phyloP scores from a whole-genome alignment of 1,140 invertebrate species.

The Sarcophaga peregrina region DNA sequence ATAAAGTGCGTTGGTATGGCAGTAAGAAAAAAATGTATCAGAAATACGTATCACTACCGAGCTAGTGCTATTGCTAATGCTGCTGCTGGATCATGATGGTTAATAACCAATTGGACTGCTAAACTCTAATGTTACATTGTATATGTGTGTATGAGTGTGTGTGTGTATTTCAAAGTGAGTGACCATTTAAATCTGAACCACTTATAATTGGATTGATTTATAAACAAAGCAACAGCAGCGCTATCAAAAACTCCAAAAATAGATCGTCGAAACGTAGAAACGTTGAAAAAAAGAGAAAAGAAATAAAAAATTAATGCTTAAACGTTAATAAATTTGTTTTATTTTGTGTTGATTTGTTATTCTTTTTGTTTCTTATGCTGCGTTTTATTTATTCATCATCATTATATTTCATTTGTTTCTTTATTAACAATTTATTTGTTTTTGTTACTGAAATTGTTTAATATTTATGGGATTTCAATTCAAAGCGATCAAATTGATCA shows the following conservation, averaged over 20 bases:
- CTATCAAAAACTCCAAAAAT: not conserved
- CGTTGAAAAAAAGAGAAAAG: not conserved
- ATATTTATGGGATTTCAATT: slow-evolving; percentile 12
- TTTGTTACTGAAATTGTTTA: not conserved
- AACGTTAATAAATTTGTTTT: slow-evolving; percentile 20
- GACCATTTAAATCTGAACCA: not conserved
- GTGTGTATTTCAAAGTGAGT: no score
- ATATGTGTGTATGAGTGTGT: not conserved
- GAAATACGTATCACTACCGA: no score
- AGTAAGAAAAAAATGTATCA: no score
- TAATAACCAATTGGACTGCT: not conserved
- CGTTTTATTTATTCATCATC: not conserved
- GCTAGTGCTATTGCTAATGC: not conserved
- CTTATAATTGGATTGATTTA: slow-evolving; percentile 12
- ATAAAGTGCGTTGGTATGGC: no score
- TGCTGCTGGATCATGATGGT: slow-evolving; percentile 9
- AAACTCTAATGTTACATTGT: not conserved
- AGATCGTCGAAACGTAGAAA: not conserved
- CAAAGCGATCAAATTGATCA: slow-evolving; percentile 7
- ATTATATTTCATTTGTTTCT: not conserved
- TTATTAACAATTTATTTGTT: not conserved
- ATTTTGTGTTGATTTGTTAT: not conserved
- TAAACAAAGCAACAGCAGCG: not conserved
- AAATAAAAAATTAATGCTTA: slow-evolving; percentile 23
- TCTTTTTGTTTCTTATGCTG: not conserved